Evolutionary conservation across 2,888 invertebrate species (phyloP).

Genomic region (Trachelus stipa): DNA sequence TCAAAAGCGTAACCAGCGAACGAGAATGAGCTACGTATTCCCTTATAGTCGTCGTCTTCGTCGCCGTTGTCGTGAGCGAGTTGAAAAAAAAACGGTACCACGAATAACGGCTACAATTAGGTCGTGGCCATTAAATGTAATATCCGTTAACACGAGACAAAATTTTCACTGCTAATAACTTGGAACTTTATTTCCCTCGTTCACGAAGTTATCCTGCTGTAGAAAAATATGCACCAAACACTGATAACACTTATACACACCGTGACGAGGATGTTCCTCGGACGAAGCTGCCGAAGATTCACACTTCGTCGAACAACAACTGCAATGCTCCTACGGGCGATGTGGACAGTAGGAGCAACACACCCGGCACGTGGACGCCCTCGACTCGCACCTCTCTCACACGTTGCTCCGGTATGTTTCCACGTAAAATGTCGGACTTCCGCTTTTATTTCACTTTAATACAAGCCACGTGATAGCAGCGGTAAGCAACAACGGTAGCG

Average conservation of each 20-base stretch:
- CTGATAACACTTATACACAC: neutral
- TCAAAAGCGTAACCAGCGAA: neutral
- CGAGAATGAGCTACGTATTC: neutral
- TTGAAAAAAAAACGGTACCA: neutral
- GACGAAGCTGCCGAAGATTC: neutral
- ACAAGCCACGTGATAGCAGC: neutral
- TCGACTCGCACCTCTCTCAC: neutral
- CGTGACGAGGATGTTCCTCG: neutral
- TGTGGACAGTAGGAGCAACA: neutral
- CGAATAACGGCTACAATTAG: neutral
- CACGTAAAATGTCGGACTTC: slow-evolving; percentile 38
- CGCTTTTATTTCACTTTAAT: slow-evolving; percentile 29
- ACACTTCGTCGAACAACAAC: neutral
- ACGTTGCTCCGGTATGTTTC: neutral
- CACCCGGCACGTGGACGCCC: neutral
- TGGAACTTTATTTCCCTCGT: neutral
- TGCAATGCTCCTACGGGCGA: neutral
- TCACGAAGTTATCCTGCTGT: neutral
- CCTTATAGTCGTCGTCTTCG: neutral
- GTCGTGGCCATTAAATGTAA: neutral
- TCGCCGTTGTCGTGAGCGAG: neutral
- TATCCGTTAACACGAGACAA: neutral
- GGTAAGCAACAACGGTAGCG: neutral
- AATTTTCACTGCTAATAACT: neutral
- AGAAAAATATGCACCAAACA: neutral